Evolutionary conservation across 1,140 invertebrate species (phyloP).

Genomic region (Oryctes rhinoceros): DNA sequence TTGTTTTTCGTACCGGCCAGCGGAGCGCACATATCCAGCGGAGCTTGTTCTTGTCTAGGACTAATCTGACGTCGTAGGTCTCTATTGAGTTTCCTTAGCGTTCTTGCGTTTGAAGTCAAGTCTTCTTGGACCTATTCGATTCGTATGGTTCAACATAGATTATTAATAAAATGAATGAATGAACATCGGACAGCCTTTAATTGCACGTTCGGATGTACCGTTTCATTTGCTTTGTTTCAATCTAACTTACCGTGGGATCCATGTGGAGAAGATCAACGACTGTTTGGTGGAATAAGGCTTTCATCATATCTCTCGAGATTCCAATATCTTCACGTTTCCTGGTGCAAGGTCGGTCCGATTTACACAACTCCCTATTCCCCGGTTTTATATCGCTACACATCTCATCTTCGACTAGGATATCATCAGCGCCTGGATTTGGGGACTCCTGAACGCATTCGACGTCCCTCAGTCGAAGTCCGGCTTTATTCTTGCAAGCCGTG

Average conservation of each 20-base stretch:
- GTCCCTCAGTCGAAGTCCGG: constrained; percentile 59
- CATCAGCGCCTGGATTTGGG: constrained; percentile 59
- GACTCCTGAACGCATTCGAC: constrained; percentile 64
- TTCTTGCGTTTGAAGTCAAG: neutral
- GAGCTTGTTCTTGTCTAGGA: neutral
- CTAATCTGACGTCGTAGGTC: constrained; percentile 16
- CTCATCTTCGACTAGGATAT: constrained; percentile 61
- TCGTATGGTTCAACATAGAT: too few species aligned
- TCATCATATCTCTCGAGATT: constrained; percentile 48
- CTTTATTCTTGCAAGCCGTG: constrained; percentile 61
- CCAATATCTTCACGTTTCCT: constrained; percentile 50
- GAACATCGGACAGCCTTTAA: too few species aligned
- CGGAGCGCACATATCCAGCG: neutral
- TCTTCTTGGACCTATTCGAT: neutral
- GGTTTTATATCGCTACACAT: constrained; percentile 60
- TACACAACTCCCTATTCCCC: constrained; percentile 58
- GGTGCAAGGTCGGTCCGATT: constrained; percentile 58
- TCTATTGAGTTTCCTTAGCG: constrained; percentile 10
- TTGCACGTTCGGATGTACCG: too few species aligned
- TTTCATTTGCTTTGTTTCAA: too few species aligned
- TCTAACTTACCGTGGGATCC: constrained; percentile 2
- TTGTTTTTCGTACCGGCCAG: neutral
- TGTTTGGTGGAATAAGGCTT: constrained; percentile 51
- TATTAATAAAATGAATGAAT: too few species aligned
- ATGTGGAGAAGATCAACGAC: constrained; percentile 14